Percentiles rank a stretch among this genome's conserved stretches.
These are phyloP conservation scores for Plotosus lineatus DNA, from an alignment of 2,113 vertebrate species.

Conservation along the genomic window DNA sequence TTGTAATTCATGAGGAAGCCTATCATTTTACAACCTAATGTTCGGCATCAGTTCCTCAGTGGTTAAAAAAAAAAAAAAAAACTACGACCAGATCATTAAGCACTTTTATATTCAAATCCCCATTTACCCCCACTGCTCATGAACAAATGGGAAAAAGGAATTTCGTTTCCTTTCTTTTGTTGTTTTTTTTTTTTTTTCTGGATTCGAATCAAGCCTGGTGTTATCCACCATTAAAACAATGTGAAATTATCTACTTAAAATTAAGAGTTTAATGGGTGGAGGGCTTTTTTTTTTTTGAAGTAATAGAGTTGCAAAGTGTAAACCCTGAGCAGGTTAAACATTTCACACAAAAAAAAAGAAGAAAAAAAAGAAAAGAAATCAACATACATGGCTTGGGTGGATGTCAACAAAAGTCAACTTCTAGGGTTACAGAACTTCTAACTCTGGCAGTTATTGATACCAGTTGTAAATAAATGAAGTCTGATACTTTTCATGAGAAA, in stretches of 20 bases:
- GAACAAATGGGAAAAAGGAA: neutral
- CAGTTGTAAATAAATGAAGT: too few species aligned
- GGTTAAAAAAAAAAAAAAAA: constrained; percentile 18
- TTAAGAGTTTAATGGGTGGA: neutral
- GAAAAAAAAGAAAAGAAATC: too few species aligned
- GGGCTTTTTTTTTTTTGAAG: neutral
- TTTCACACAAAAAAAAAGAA: too few species aligned
- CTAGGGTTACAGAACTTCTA: too few species aligned
- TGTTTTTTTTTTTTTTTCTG: neutral
- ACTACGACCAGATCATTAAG: constrained; percentile 34
- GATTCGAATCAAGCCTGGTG: neutral
- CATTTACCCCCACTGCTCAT: constrained; percentile 3
- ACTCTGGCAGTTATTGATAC: too few species aligned
- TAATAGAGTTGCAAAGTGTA: too few species aligned
- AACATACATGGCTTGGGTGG: too few species aligned
- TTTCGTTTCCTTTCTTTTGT: too few species aligned
- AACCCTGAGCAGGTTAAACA: neutral
- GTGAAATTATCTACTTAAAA: neutral
- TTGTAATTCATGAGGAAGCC: constrained; percentile 19
- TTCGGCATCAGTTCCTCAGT: constrained; percentile 21
- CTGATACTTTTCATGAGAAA: too few species aligned
- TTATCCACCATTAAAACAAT: neutral
- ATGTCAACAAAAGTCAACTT: too few species aligned
- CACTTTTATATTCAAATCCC: constrained; percentile 26
- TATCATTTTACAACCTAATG: constrained; percentile 30